phyloP scores from a whole-genome alignment of 37 sponge, comb jelly and placozoan genomes.

The Haliclona indistincta region DNA sequence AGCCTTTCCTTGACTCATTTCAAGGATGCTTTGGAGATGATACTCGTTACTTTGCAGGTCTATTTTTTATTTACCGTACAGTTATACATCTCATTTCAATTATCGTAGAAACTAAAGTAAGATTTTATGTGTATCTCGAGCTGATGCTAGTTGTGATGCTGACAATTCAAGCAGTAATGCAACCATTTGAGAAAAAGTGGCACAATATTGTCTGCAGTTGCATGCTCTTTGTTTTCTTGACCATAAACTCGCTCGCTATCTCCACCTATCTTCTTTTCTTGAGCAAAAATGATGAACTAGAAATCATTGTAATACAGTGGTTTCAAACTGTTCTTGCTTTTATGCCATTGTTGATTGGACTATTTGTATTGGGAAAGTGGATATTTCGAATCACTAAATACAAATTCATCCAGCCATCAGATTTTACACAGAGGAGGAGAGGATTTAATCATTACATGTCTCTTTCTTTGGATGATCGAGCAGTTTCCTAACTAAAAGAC shows the following conservation, averaged over 20 bases:
- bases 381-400: too few relatives aligned
- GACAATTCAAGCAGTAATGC: background rate
- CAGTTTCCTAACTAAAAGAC: too few relatives aligned
- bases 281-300: background rate
- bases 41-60: background rate
- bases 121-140: background rate
- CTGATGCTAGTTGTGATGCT: background rate
- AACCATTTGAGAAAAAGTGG: background rate
- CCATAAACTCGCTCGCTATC: background rate
- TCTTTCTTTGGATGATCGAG: too few relatives aligned
- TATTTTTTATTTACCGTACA: conserved; percentile 3
- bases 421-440: too few relatives aligned
- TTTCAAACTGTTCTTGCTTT: background rate
- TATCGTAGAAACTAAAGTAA: background rate
- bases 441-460: too few relatives aligned
- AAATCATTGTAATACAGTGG: conserved; percentile 1
- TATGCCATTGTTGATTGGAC: background rate
- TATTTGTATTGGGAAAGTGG: background rate
- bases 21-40: background rate
- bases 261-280: background rate
- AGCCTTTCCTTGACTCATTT: conserved; percentile 1
- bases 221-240: background rate
- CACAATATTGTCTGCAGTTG: background rate
- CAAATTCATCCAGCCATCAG: too few relatives aligned
- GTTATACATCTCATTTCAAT: background rate